Conservation (phyloP, 2,113 vertebrate genomes). For the Lepisosteus osseus region DNA sequence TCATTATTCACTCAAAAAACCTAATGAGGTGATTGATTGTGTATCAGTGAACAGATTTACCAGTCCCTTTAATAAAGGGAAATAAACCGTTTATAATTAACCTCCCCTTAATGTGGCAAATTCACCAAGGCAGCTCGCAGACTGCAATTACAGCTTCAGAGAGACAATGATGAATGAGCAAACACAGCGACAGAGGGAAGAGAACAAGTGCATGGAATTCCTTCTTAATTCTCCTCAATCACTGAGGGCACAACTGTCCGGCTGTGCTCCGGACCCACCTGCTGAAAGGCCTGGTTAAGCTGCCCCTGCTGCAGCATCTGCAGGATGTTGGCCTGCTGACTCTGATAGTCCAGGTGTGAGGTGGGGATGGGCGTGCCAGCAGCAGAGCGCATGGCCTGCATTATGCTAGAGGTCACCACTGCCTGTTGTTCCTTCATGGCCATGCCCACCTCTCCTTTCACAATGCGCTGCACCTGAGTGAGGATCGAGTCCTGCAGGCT, state of each 20-base stretch:
- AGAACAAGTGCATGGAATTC: no score
- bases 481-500: slow-evolving; percentile 95
- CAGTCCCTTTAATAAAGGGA: no score
- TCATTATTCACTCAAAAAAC: no score
- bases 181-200: neutral
- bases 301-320: slow-evolving; percentile 94
- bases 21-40: no score
- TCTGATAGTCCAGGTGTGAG: slow-evolving; percentile 88
- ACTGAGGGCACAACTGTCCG: no score
- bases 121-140: neutral
- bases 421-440: slow-evolving; percentile 98
- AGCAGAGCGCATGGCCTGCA: slow-evolving; percentile 95
- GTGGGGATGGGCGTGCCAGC: slow-evolving; percentile 89
- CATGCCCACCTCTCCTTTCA: slow-evolving; percentile 91
- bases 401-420: slow-evolving; percentile 92
- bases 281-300: slow-evolving; percentile 97
- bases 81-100: no score
- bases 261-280: slow-evolving; percentile 62
- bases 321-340: slow-evolving; percentile 89
- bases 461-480: slow-evolving; percentile 88
- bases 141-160: neutral
- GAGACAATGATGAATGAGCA: neutral
- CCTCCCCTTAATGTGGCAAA: no score
- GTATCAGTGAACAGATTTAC: no score
- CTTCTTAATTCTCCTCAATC: no score